Conservation (phyloP, 1,140 invertebrate genomes). For the Temnothorax curvispinosus region DNA sequence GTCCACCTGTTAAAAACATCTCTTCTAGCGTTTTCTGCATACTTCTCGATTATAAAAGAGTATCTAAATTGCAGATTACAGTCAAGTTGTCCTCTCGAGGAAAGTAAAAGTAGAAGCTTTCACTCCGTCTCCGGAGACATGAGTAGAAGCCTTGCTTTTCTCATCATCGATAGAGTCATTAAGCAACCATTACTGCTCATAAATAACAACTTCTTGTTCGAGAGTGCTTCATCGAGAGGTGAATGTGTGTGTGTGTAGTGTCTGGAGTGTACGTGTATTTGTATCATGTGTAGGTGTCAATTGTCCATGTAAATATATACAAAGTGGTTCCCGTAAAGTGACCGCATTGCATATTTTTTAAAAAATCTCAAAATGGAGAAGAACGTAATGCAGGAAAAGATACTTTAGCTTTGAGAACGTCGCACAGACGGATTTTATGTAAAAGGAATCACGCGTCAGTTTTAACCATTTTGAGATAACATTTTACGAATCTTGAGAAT, state of each 20-base stretch:
- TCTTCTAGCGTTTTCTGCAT: constrained; percentile 65
- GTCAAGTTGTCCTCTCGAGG: constrained; percentile 68
- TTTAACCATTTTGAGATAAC: constrained; percentile 15
- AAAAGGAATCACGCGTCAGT: not conserved
- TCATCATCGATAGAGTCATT: constrained; percentile 54
- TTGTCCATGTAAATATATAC: constrained; percentile 65
- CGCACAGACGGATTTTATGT: not conserved
- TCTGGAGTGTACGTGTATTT: constrained; percentile 56
- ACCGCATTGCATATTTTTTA: constrained; percentile 39
- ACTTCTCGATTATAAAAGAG: not conserved
- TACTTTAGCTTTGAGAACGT: constrained; percentile 1
- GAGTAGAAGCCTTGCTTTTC: constrained; percentile 39
- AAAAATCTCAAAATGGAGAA: constrained; percentile 4
- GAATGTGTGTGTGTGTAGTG: constrained; percentile 60
- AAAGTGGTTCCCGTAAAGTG: constrained; percentile 39
- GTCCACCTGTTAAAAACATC: constrained; percentile 83
- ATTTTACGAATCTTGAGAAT: constrained; percentile 6
- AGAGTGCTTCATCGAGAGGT: constrained; percentile 70
- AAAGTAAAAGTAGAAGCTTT: constrained; percentile 60
- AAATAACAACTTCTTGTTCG: constrained; percentile 28
- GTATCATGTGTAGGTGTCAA: constrained; percentile 65
- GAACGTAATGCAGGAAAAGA: not conserved
- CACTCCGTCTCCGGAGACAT: constrained; percentile 25
- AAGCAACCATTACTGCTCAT: constrained; percentile 23
- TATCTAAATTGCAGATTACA: constrained; percentile 53